phyloP scores from a whole-genome alignment of 2,797 vertebrate genomes.

The Steatocranus sp. region DNA sequence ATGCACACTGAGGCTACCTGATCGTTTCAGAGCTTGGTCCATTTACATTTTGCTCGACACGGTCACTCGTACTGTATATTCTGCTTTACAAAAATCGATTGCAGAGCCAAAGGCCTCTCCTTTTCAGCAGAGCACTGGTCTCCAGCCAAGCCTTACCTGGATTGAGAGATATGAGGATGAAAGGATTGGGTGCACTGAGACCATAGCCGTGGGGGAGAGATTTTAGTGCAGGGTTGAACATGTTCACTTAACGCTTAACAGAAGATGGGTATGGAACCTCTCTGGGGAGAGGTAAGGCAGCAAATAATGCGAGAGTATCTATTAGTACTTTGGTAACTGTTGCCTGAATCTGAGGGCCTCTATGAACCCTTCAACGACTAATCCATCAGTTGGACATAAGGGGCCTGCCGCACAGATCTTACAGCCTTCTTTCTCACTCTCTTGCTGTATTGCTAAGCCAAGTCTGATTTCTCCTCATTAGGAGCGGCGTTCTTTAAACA shows the following conservation, averaged over 20 bases:
- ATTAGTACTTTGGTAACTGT: conserved; percentile 56
- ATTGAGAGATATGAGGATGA: conserved; percentile 69
- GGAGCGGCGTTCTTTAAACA: conserved; percentile 36
- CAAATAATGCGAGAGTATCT: conserved; percentile 59
- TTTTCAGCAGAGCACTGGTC: conserved; percentile 56
- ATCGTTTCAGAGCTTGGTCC: conserved; percentile 56
- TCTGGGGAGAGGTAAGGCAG: conserved; percentile 45
- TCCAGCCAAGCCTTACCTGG: conserved; percentile 67
- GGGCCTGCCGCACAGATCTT: conserved; percentile 20
- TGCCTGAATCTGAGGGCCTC: conserved; percentile 36
- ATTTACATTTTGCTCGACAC: conserved; percentile 69
- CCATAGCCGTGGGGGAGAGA: conserved; percentile 60
- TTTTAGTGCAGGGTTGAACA: conserved; percentile 53
- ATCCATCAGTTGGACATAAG: conserved; percentile 52
- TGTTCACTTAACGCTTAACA: conserved; percentile 61
- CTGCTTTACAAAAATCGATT: conserved; percentile 67
- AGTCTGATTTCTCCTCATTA: conserved; percentile 43
- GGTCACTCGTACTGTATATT: conserved; percentile 62
- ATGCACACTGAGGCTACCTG: conserved; percentile 45
- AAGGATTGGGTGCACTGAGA: conserved; percentile 62
- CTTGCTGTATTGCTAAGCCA: conserved; percentile 12
- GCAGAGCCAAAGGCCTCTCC: conserved; percentile 52
- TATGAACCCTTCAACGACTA: conserved; percentile 39
- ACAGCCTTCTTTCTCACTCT: conserved; percentile 7
- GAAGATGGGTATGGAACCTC: conserved; percentile 48